Conservation (phyloP, 64 coral and sea anemone species). For the Montipora capricornis region DNA sequence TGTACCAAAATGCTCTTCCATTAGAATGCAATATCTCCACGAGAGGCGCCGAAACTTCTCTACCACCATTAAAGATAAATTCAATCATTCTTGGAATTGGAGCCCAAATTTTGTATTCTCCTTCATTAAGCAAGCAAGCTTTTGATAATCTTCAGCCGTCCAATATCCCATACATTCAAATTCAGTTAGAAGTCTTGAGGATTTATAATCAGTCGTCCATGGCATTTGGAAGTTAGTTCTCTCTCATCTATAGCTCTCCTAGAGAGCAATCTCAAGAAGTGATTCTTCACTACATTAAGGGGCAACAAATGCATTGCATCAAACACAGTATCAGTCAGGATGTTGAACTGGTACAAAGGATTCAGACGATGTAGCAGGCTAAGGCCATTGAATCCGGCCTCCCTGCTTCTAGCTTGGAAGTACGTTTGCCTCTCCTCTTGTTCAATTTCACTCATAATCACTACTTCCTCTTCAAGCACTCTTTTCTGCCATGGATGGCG, state of each 20-base stretch:
- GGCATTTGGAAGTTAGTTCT: constrained; percentile 60
- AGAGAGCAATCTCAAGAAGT: background rate
- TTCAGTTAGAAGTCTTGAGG: constrained; percentile 67
- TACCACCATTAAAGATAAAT: constrained; percentile 58
- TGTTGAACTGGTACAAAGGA: constrained; percentile 38
- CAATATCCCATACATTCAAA: constrained; percentile 62
- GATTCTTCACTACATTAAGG: background rate
- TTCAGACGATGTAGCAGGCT: constrained; percentile 62
- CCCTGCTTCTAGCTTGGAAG: constrained; percentile 42
- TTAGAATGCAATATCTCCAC: constrained; percentile 73
- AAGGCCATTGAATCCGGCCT: constrained; percentile 73
- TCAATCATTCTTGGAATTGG: constrained; percentile 73
- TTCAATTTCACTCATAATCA: constrained; percentile 64
- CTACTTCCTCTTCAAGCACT: constrained; percentile 68
- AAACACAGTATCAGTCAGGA: background rate
- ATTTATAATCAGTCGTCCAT: constrained; percentile 74
- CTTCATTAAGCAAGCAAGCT: constrained; percentile 62
- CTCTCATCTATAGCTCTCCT: background rate
- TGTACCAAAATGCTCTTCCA: constrained; percentile 71
- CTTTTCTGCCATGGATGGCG: constrained; percentile 69
- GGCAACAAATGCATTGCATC: background rate
- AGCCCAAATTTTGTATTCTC: constrained; percentile 70
- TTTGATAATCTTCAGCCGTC: constrained; percentile 78
- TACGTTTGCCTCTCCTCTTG: constrained; percentile 66
- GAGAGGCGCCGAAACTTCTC: constrained; percentile 39